Conservation (phyloP, 2,888 invertebrate species). For the Spodoptera littoralis region DNA sequence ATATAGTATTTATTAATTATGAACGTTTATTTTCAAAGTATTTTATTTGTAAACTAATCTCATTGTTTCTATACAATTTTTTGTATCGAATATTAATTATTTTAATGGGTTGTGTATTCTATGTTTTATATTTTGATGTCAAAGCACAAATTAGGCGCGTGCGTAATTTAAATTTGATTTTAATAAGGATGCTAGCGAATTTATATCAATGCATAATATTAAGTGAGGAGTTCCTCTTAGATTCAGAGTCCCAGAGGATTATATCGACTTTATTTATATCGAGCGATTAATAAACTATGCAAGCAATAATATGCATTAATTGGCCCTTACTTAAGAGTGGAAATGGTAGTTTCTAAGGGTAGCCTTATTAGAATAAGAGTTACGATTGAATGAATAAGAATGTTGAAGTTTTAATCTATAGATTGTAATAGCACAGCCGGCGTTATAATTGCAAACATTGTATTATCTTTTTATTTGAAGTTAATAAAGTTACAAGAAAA, state of each 20-base stretch:
- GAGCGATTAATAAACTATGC: constrained; percentile 48
- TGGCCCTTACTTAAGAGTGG: constrained; percentile 72
- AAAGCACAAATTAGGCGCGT: constrained; percentile 41
- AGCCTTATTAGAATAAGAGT: constrained; percentile 87
- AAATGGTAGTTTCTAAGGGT: constrained; percentile 84
- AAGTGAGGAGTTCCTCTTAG: constrained; percentile 37
- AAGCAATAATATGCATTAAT: constrained; percentile 74
- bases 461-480: constrained; percentile 82
- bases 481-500: constrained; percentile 84
- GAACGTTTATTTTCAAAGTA: constrained; percentile 58
- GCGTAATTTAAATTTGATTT: constrained; percentile 46
- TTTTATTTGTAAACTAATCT: constrained; percentile 27
- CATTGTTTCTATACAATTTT: constrained; percentile 5
- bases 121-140: constrained; percentile 22
- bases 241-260: constrained; percentile 42
- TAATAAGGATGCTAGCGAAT: constrained; percentile 56
- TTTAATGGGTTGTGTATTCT: constrained; percentile 39
- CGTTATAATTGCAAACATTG: constrained; percentile 83
- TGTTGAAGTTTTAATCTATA: constrained; percentile 82
- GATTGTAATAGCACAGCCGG: constrained; percentile 82
- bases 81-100: constrained; percentile 38
- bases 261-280: constrained; percentile 45
- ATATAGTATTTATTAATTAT: constrained; percentile 66
- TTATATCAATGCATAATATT: constrained; percentile 59
- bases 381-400: constrained; percentile 74